These are phyloP conservation scores for honey bee (Apis mellifera) DNA, from an alignment of 1,140 invertebrate genomes.

Conservation along the genomic window Amel_HAv3.1 CM009938.2:5045501-5046000, in stretches of 20 bases:
- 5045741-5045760: constrained; percentile 54
- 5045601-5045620: constrained; percentile 95
- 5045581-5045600: constrained; percentile 94
- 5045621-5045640: constrained; percentile 97
- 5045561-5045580: constrained; percentile 1
- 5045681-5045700: constrained; percentile 39
- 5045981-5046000: neutral
- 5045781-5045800: constrained; percentile 39
- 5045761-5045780: constrained; percentile 46
- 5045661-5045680: constrained; percentile 84
- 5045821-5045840: neutral
- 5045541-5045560: too few species aligned
- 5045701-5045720: constrained; percentile 54
- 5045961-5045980: constrained; percentile 55
- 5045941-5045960: neutral
- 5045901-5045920: constrained; percentile 26
- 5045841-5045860: constrained; percentile 36
- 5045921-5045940: neutral
- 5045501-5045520: too few species aligned
- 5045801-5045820: constrained; percentile 17
- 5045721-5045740: constrained; percentile 56
- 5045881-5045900: constrained; percentile 43
- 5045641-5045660: constrained; percentile 95
- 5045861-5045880: constrained; percentile 35
- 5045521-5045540: too few species aligned